Evolutionary conservation across 2,113 vertebrate genomes (phyloP), one percentile per base, ranked within the genome.

Genomic region (Neodon shergylaensis): DNA sequence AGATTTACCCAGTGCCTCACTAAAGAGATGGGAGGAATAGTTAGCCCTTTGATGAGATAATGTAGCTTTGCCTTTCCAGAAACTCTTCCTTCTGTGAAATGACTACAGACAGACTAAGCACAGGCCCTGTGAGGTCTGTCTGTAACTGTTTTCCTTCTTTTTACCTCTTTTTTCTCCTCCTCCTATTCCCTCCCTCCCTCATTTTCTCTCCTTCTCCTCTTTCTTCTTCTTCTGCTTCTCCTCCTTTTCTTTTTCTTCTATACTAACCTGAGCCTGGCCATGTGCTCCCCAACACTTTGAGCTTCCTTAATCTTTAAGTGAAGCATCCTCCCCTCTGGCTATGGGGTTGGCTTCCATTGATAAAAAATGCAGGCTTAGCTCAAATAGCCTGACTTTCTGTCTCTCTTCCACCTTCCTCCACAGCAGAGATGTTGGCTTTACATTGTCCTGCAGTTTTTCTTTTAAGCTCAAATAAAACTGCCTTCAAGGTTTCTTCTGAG

Each of bases 141-240:
- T 81, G 33, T 54, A 54, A 22, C 78, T 3, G 36, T n/a, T n/a
- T 58, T 58, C 49, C 33, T n/a, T 54, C 33, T 58, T 58, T 81
- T 81, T 52, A 81, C 6, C 17, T 79, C 33, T 6, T 49, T 49
- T 52, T 19, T 3, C 36, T 17, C 12, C 49, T 52, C 49, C 7
- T 13, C 49, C 11, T 52, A n/a, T n/a, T n/a, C 2, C 49, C 49
- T 52, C 49, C 12, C 49, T 17, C 5, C 22, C 13, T 2, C 2
- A 1, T 7, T 17, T 5, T 8, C 36, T 4, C 26, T 52, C 52
- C 13, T 52, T 3, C 19, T 22, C 10, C 28, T 14, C 4, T 14
- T 33, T n/a, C n/a, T n/a, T n/a, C n/a, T n/a, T n/a, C n/a, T n/a
- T n/a, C n/a, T n/a, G n/a, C n/a, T n/a, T n/a, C n/a, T n/a, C n/a